These are phyloP conservation scores for Parapsyche elsis DNA, from an alignment of 1,140 invertebrate genomes.

Conservation along the genomic window DNA sequence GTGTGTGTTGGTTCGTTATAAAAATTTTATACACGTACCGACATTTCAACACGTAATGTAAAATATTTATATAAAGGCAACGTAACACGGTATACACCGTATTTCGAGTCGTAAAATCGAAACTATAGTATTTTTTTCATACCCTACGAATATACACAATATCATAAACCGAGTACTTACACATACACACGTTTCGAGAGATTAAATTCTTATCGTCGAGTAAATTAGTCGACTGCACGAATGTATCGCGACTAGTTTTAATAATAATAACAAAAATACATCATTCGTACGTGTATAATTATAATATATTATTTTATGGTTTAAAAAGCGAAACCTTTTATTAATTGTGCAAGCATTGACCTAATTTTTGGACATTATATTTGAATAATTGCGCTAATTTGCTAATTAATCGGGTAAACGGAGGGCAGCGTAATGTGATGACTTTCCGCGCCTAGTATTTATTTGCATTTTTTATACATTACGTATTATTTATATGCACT, in stretches of 20 bases:
- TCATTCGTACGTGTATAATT: no score
- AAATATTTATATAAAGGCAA: background rate
- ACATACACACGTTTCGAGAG: no score
- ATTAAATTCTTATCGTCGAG: no score
- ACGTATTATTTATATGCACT: conserved; percentile 11
- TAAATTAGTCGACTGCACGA: no score
- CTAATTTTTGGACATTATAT: conserved; percentile 1
- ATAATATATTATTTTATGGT: background rate
- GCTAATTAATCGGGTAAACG: conserved; percentile 5
- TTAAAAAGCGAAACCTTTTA: background rate
- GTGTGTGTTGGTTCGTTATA: background rate
- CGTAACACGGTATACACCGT: no score
- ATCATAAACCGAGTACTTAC: no score
- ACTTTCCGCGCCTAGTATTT: conserved; percentile 10
- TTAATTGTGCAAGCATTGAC: conserved; percentile 20
- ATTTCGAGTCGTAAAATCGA: no score
- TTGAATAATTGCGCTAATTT: conserved; percentile 24
- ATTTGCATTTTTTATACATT: conserved; percentile 32
- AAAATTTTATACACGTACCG: conserved; percentile 4
- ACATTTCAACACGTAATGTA: background rate
- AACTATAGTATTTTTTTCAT: no score
- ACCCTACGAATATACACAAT: no score
- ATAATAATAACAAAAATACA: no score
- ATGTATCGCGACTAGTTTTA: no score
- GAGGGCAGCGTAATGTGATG: background rate